phyloP scores from a whole-genome alignment of 2,113 vertebrate species.

The Megaceryle torquata region DNA sequence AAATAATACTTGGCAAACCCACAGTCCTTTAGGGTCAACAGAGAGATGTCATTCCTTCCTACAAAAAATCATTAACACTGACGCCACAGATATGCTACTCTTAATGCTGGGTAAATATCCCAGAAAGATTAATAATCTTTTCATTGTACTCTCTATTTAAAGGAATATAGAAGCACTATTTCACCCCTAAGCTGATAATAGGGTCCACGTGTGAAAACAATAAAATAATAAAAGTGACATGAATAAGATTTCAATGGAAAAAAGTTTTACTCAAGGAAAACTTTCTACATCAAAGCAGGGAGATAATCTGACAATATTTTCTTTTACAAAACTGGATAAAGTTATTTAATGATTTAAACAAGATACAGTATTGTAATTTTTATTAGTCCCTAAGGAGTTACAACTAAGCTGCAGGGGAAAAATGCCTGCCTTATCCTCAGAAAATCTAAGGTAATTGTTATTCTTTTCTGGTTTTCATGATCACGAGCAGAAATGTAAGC shows the following conservation, averaged over 20 bases:
- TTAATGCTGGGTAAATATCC: slow-evolving; percentile 53
- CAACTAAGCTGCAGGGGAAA: slow-evolving; percentile 1
- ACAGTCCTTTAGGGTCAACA: slow-evolving; percentile 21
- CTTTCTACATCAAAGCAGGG: slow-evolving; percentile 58
- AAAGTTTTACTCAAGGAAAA: slow-evolving; percentile 42
- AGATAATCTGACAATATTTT: slow-evolving; percentile 60
- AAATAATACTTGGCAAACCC: slow-evolving; percentile 54
- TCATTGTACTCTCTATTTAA: slow-evolving; percentile 41
- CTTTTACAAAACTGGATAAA: slow-evolving; percentile 31
- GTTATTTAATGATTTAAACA: slow-evolving; percentile 59
- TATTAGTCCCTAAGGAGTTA: slow-evolving; percentile 41
- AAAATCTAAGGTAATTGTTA: neutral
- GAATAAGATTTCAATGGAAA: slow-evolving; percentile 32
- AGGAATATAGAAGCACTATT: slow-evolving; percentile 39
- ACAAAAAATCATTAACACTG: slow-evolving; percentile 61
- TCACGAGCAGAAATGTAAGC: neutral
- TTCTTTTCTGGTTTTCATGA: neutral
- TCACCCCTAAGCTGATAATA: slow-evolving; percentile 59
- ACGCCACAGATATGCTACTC: slow-evolving; percentile 47
- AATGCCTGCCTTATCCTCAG: neutral
- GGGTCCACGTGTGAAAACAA: slow-evolving; percentile 64
- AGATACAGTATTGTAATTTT: slow-evolving; percentile 28
- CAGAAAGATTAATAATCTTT: slow-evolving; percentile 68
- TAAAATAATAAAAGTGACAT: slow-evolving; percentile 57
- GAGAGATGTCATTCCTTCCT: slow-evolving; percentile 54